Percentiles rank a stretch among this genome's conserved stretches.
Conservation (phyloP, 2,797 vertebrate genomes). For the Semotilus atromaculatus region DNA sequence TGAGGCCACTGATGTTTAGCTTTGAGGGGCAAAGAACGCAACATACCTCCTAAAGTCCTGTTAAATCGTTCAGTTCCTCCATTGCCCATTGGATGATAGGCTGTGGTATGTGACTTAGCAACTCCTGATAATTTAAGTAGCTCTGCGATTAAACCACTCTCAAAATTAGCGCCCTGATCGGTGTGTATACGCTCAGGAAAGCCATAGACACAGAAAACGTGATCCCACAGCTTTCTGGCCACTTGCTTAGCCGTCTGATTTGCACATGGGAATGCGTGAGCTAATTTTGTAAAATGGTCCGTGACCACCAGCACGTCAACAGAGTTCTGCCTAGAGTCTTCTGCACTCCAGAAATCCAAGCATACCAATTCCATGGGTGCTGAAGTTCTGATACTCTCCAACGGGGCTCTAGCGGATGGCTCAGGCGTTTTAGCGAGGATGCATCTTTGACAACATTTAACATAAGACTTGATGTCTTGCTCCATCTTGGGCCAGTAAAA, state of each 20-base stretch:
- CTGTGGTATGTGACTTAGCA: neutral
- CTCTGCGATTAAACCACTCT: neutral
- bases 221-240: too few species aligned
- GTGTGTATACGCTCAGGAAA: neutral
- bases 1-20: conserved; percentile 49
- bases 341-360: conserved; percentile 56
- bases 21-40: conserved; percentile 13
- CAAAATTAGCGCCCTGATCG: neutral
- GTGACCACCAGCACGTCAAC: conserved; percentile 56
- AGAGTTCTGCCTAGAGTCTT: conserved; percentile 43
- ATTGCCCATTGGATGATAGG: neutral
- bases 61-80: conserved; percentile 52
- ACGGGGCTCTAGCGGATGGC: conserved; percentile 40
- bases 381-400: conserved; percentile 52
- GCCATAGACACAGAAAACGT: neutral
- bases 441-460: conserved; percentile 21
- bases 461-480: conserved; percentile 22
- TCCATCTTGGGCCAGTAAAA: conserved; percentile 60
- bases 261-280: conserved; percentile 41
- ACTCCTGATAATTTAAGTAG: neutral
- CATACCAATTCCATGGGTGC: conserved; percentile 57
- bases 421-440: conserved; percentile 52
- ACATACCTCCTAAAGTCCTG: conserved; percentile 47
- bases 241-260: conserved; percentile 53
- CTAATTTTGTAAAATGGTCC: conserved; percentile 28